Conservation (phyloP, 2,888 invertebrate genomes). For the Tineola bisselliella region DNA sequence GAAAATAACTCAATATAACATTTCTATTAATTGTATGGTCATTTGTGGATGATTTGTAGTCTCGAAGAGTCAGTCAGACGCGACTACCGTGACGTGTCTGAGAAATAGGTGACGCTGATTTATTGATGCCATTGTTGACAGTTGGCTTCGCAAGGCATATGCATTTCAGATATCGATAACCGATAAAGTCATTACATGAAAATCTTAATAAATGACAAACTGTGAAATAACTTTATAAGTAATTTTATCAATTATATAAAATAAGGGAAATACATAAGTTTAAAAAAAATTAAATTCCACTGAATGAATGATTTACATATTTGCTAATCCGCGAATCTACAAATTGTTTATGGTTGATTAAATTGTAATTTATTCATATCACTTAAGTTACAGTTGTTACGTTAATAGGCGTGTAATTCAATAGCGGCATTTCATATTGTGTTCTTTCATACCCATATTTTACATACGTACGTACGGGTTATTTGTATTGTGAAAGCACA, state of each 20-base stretch:
- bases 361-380: not conserved
- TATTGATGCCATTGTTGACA: not conserved
- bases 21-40: not conserved
- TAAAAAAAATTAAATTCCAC: too few species aligned
- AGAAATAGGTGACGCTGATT: conserved; percentile 1
- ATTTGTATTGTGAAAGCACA: too few species aligned
- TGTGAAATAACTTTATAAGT: too few species aligned
- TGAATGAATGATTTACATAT: too few species aligned
- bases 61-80: not conserved
- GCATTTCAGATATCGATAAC: not conserved
- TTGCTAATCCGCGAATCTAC: too few species aligned
- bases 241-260: too few species aligned
- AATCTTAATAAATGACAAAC: not conserved
- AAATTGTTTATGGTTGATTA: not conserved
- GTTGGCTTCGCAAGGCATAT: not conserved
- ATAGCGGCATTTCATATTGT: not conserved
- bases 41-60: conserved; percentile 8
- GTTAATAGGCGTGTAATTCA: not conserved
- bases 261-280: too few species aligned
- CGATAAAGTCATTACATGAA: not conserved
- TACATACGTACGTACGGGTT: too few species aligned
- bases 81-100: conserved; percentile 2
- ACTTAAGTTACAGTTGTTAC: not conserved
- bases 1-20: not conserved
- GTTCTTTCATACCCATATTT: not conserved